These are phyloP conservation scores for Cololabis saira DNA, from an alignment of 2,113 vertebrate species.

Conservation along the genomic window DNA sequence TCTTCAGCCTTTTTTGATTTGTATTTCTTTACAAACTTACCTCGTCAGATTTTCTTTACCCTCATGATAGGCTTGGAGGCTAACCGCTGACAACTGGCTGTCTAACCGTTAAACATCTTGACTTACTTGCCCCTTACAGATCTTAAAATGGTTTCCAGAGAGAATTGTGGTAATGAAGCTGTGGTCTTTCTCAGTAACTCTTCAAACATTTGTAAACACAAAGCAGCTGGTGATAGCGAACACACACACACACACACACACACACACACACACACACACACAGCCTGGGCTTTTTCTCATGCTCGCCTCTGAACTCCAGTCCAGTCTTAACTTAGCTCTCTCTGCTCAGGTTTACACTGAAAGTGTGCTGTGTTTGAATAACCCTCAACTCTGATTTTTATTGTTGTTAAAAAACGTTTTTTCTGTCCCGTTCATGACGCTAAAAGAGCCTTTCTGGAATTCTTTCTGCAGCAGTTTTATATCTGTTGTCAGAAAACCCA, in stretches of 20 bases:
- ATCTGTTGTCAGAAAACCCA: constrained; percentile 43
- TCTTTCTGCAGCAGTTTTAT: constrained; percentile 33
- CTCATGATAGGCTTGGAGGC: constrained; percentile 41
- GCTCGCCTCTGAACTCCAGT: not conserved
- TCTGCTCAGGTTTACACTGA: not conserved
- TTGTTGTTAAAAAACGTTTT: constrained; percentile 6
- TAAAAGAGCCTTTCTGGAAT: constrained; percentile 16
- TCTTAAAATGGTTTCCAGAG: constrained; percentile 16
- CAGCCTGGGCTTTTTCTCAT: constrained; percentile 48
- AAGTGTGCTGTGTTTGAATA: not conserved
- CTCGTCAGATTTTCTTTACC: constrained; percentile 17
- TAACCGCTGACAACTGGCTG: constrained; percentile 26
- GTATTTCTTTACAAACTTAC: too few relatives aligned
- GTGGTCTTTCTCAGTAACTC: constrained; percentile 54
- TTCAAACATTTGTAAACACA: constrained; percentile 70
- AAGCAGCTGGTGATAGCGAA: constrained; percentile 51
- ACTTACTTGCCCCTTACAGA: constrained; percentile 19
- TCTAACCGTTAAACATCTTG: constrained; percentile 21
- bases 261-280: constrained; percentile 52
- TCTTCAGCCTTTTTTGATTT: constrained; percentile 5
- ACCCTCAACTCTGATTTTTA: constrained; percentile 1
- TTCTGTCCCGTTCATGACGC: constrained; percentile 8
- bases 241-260: constrained; percentile 18
- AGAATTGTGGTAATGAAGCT: constrained; percentile 8
- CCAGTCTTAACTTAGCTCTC: constrained; percentile 19